Base-by-base conservation (phyloP, 2,113 vertebrate species). In the Pipa parva region DNA sequence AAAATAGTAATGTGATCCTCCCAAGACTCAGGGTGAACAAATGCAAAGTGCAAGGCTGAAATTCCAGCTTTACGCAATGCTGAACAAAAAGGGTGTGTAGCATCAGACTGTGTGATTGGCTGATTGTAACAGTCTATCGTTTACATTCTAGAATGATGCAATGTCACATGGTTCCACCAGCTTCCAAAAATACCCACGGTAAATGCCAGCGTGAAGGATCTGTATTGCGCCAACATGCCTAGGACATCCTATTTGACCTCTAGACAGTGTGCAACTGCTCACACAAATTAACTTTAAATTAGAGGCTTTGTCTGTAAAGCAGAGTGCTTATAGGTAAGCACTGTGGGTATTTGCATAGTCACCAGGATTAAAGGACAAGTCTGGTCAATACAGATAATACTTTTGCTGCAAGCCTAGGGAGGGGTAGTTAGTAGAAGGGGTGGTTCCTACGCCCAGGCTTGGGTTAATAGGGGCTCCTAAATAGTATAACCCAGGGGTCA, bases 61-160 rank as follows among this genome's bases (percentile, higher is more conserved):
- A 56, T 65, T 56, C 63, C 63, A 17, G 11, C 17, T 29, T 22
- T 25, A 31, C 52, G 48, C 39, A 63, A 57, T 20, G 45, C 50
- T 31, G 37, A 49, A 13, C 10, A 8, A n/a, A 42, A 54, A 57
- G 63, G 63, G 63, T 66, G 63, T 66, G 63, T 57, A 4, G 22
- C 20, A 29, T 15, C 6, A 20, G 39, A 22, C 8, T 27, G 5
- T 31, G 20, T 27, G 27, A 56, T 66, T 66, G 63, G 63, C 39
- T 36, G 27, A n/a, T 28, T 9, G 22, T 1, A 18, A 13, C 11
- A 48, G 59, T 21, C 25, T 28, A n/a, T n/a, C 1, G 25, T 59
- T 42, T 46, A 18, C 17, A 46, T 42, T 17, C 7, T 36, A n/a
- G n/a, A n/a, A n/a, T n/a, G n/a, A n/a, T n/a, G 28, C 36, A 25